phyloP scores from a whole-genome alignment of 1,140 invertebrate genomes.

The Zophobas atratus region DNA sequence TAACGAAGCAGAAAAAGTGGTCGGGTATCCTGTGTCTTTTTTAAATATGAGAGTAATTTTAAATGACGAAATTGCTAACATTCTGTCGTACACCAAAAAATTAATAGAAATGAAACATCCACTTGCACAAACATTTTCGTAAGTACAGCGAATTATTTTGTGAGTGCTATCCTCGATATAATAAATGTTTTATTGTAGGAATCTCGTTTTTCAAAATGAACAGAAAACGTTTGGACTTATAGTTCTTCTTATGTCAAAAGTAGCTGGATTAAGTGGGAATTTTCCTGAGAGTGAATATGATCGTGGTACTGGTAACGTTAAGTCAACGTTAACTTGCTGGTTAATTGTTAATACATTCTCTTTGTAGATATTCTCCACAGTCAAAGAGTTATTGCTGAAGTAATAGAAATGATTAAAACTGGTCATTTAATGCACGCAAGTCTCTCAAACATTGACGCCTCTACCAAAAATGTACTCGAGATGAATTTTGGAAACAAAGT shows the following conservation, averaged over 20 bases:
- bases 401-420: slow-evolving; percentile 98
- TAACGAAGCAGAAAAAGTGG: slow-evolving; percentile 94
- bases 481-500: slow-evolving; percentile 97
- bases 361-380: slow-evolving; percentile 74
- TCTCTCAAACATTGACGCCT: slow-evolving; percentile 60
- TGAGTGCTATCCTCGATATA: too few species aligned
- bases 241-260: slow-evolving; percentile 91
- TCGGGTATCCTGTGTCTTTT: slow-evolving; percentile 95
- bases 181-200: slow-evolving; percentile 52
- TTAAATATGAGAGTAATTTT: slow-evolving; percentile 90
- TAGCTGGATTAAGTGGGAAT: slow-evolving; percentile 83
- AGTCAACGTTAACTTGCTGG: not conserved
- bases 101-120: slow-evolving; percentile 95
- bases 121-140: slow-evolving; percentile 90
- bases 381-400: slow-evolving; percentile 92
- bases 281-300: slow-evolving; percentile 86
- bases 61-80: slow-evolving; percentile 94
- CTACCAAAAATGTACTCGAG: slow-evolving; percentile 74
- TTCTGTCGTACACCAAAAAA: slow-evolving; percentile 91
- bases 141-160: too few species aligned
- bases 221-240: slow-evolving; percentile 86
- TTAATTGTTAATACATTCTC: slow-evolving; percentile 3
- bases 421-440: slow-evolving; percentile 95
- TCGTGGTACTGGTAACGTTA: slow-evolving; percentile 77
- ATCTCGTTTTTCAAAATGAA: slow-evolving; percentile 58